A percentile compares a stretch with the other conserved stretches of the same genome.
Evolutionary conservation across 2,113 vertebrate genomes (phyloP).

Genomic region (Oxyura jamaicensis): DNA sequence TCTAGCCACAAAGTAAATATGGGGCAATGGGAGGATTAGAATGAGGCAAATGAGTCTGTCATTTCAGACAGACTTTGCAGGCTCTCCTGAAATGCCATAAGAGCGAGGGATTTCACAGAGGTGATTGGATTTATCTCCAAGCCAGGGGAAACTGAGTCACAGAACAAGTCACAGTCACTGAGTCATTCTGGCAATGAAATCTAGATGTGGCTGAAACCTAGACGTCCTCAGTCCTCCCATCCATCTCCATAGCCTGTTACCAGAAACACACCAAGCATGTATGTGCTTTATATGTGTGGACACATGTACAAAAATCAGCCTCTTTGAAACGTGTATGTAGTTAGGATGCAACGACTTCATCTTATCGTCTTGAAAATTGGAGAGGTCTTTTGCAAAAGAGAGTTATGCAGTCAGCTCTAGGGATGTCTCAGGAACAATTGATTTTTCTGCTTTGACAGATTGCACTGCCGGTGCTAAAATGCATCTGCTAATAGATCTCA

Average conservation of each 20-base stretch:
- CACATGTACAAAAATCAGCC: fast-evolving
- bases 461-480: neutral
- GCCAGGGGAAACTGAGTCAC: neutral
- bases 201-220: neutral
- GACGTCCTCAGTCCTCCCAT: neutral
- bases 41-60: neutral
- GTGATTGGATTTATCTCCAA: neutral
- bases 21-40: neutral
- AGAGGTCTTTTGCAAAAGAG: neutral
- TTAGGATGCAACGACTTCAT: neutral
- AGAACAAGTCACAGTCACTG: neutral
- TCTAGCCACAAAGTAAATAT: constrained; percentile 54
- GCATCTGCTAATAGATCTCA: neutral
- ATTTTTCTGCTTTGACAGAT: neutral
- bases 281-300: neutral
- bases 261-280: neutral
- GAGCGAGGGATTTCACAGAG: neutral
- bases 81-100: neutral
- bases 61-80: neutral
- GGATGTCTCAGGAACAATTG: neutral
- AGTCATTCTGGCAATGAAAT: neutral
- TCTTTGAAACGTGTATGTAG: neutral
- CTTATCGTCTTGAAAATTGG: neutral
- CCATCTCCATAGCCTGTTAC: neutral
- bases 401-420: neutral